phyloP scores from a whole-genome alignment of 1,140 invertebrate genomes.

The Telenomus remus region DNA sequence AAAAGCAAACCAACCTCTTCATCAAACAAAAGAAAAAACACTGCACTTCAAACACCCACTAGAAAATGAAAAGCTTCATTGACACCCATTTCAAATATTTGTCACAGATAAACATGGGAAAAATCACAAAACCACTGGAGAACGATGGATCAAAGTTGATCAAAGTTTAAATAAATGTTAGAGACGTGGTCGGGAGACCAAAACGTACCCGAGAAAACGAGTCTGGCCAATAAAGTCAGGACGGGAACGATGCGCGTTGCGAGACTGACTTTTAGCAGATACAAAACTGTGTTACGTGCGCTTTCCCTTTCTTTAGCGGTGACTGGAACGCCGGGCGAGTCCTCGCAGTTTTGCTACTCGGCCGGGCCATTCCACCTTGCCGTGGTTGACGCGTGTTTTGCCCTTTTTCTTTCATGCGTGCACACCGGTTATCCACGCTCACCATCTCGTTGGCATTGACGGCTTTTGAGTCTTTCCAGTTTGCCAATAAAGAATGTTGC shows the following conservation, averaged over 20 bases:
- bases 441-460: constrained; percentile 61
- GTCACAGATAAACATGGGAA: no score
- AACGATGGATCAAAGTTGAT: no score
- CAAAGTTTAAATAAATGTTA: no score
- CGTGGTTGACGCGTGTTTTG: constrained; percentile 3
- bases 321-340: constrained; percentile 47
- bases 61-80: no score
- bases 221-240: constrained; percentile 19
- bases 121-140: no score
- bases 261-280: constrained; percentile 65
- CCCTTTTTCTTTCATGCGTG: constrained; percentile 8
- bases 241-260: constrained; percentile 55
- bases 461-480: constrained; percentile 37
- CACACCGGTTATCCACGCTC: constrained; percentile 7
- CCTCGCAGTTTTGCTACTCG: constrained; percentile 41
- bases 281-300: constrained; percentile 57
- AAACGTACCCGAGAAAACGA: constrained; percentile 45
- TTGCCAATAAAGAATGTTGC: constrained; percentile 22
- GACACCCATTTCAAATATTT: no score
- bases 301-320: constrained; percentile 72
- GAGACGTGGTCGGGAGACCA: not conserved
- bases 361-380: constrained; percentile 33
- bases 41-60: no score
- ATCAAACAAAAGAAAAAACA: no score
- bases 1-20: no score